phyloP scores from a whole-genome alignment of 2,113 vertebrate species.

The Indicator maculatus region DNA sequence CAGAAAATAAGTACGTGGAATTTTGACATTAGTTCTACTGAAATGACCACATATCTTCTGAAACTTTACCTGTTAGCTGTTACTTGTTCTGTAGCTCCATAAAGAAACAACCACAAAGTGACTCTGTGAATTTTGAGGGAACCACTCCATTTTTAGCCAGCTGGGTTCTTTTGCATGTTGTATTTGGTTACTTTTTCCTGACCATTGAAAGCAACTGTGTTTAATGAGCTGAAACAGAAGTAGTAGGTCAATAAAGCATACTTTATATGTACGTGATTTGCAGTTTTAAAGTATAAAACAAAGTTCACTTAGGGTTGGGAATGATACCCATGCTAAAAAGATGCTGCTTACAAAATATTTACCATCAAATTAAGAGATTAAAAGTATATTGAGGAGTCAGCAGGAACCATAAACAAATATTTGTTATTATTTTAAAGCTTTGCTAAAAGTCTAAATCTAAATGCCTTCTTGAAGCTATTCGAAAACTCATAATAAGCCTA shows the following conservation, averaged over 20 bases:
- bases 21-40: not conserved
- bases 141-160: not conserved
- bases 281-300: not conserved
- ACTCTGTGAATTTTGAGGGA: not conserved
- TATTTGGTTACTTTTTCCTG: conserved; percentile 56
- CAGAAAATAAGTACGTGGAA: not conserved
- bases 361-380: conserved; percentile 22
- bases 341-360: not conserved
- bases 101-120: not conserved
- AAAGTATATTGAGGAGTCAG: conserved; percentile 17
- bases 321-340: conserved; percentile 4
- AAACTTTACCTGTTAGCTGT: not conserved
- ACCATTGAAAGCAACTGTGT: conserved; percentile 53
- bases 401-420: not conserved
- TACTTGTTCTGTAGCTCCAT: not conserved
- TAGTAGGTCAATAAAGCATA: conserved; percentile 63
- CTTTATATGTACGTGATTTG: conserved; percentile 35
- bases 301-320: conserved; percentile 7
- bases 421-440: not conserved
- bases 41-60: not conserved
- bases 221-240: conserved; percentile 70
- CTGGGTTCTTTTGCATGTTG: conserved; percentile 9
- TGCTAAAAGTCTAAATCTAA: not conserved
- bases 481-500: not conserved
- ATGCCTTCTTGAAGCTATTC: not conserved